These are phyloP conservation scores for Willisornis vidua DNA, from an alignment of 2,113 vertebrate genomes.

Conservation along the genomic window DNA sequence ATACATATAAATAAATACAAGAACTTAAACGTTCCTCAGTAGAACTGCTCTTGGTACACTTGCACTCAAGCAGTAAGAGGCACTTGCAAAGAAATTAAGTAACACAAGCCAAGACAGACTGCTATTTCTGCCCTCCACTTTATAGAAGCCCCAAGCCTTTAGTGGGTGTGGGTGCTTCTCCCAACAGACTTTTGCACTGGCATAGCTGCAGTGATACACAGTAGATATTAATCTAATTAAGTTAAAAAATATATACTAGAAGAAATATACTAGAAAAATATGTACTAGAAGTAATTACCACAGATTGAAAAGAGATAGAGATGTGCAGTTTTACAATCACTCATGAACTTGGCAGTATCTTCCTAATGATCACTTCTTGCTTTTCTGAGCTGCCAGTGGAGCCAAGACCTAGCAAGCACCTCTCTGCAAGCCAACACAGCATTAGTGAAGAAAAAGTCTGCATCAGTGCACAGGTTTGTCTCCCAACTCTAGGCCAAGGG, in stretches of 20 bases:
- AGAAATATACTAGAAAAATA: background rate
- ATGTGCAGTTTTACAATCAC: background rate
- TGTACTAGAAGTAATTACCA: background rate
- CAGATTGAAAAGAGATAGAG: background rate
- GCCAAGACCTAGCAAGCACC: background rate
- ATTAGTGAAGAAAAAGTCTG: background rate
- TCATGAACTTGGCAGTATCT: background rate
- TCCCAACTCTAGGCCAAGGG: background rate
- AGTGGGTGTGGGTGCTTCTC: no score
- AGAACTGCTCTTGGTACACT: background rate
- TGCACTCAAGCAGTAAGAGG: background rate
- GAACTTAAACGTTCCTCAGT: background rate
- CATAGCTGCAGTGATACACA: background rate
- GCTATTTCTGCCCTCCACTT: background rate
- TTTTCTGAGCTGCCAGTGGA: background rate
- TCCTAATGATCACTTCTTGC: background rate
- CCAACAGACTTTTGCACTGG: background rate
- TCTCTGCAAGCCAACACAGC: background rate
- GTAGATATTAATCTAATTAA: background rate
- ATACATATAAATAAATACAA: background rate
- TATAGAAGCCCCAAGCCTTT: background rate
- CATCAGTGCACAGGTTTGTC: fast-evolving
- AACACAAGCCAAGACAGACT: background rate
- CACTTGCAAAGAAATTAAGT: background rate
- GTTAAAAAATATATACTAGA: background rate